A percentile compares a stretch with the other conserved stretches of the same genome.
phyloP scores from a whole-genome alignment of 2,797 vertebrate species.

The Ptychadena robeensis region DNA sequence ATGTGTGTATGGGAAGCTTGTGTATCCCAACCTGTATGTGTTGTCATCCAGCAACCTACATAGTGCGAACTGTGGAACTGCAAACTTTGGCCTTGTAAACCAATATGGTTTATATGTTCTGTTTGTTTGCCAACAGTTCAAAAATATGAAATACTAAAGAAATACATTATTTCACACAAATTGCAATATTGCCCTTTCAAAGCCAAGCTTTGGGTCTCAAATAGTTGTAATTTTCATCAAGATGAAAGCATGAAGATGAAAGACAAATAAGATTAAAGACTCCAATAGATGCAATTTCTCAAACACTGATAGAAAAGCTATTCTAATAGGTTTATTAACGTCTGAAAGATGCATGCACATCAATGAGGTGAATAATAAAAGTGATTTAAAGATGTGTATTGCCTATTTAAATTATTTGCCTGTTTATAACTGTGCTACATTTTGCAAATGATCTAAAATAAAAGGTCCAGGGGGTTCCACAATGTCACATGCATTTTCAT shows the following conservation, averaged over 20 bases:
- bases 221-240: slow-evolving; percentile 18
- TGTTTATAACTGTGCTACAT: not conserved
- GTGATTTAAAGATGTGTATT: not conserved
- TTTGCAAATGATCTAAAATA: not conserved
- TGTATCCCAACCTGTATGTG: no score
- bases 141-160: slow-evolving; percentile 2
- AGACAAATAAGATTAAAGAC: slow-evolving; percentile 55
- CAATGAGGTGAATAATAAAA: not conserved
- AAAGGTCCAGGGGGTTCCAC: no score
- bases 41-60: no score
- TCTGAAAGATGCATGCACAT: not conserved
- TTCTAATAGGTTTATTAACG: not conserved
- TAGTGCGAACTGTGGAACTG: no score
- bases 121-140: not conserved
- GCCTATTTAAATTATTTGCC: no score
- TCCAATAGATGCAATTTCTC: not conserved
- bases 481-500: no score
- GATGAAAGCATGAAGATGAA: slow-evolving; percentile 57
- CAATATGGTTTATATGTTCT: not conserved
- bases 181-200: not conserved
- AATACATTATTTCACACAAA: slow-evolving; percentile 27
- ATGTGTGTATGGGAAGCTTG: no score
- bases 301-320: not conserved
- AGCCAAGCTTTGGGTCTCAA: not conserved
- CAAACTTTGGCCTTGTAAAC: not conserved